phyloP scores from a whole-genome alignment of 2,888 invertebrate species.

The Ichneumoninae sp. region DNA sequence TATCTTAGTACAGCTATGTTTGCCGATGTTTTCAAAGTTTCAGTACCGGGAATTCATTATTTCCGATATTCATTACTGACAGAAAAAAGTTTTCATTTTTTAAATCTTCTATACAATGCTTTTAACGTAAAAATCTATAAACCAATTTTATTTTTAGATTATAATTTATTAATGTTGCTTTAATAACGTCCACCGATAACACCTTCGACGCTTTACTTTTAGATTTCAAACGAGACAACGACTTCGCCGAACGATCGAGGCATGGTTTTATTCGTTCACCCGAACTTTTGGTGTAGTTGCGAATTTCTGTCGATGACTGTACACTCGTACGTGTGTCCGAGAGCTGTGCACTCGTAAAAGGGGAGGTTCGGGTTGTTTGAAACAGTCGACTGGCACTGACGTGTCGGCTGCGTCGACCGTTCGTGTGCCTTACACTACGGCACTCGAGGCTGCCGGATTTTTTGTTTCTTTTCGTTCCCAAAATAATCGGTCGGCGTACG shows the following conservation, averaged over 20 bases:
- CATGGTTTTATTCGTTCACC: not conserved
- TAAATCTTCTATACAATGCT: too few relatives aligned
- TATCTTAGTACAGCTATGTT: not conserved
- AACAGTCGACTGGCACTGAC: conserved; percentile 32
- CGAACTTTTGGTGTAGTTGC: not conserved
- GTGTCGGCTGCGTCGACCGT: conserved; percentile 22
- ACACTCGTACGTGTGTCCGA: not conserved
- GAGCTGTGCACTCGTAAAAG: not conserved
- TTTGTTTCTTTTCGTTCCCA: not conserved
- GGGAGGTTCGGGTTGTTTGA: not conserved
- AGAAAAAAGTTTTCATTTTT: too few relatives aligned
- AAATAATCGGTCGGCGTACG: not conserved
- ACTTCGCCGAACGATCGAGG: too few relatives aligned
- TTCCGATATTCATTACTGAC: too few relatives aligned
- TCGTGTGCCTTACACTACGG: not conserved
- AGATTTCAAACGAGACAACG: not conserved
- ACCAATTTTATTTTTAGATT: too few relatives aligned
- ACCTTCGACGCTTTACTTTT: not conserved
- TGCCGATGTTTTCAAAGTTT: too few relatives aligned
- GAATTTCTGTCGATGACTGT: not conserved
- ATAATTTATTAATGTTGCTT: too few relatives aligned
- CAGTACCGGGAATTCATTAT: too few relatives aligned
- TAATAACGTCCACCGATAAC: too few relatives aligned
- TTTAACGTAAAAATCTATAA: too few relatives aligned
- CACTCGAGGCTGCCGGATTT: not conserved